Percentiles rank a stretch among this genome's conserved stretches.
Evolutionary conservation across 2,888 invertebrate species (phyloP).

Genomic region (Dorcus parallelipipedus): DNA sequence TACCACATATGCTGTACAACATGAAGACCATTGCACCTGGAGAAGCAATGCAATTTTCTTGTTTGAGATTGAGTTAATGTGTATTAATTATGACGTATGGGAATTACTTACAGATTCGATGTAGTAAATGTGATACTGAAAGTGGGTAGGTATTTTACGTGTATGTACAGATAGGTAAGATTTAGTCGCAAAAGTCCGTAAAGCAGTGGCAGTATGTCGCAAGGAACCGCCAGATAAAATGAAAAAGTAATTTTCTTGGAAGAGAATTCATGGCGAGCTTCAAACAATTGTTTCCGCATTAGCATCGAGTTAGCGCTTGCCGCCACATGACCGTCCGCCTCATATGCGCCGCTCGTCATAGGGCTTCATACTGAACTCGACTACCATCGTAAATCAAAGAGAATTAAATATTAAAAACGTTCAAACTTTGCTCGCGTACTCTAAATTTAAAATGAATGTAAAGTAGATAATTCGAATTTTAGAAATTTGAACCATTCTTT

Average conservation of each 20-base stretch:
- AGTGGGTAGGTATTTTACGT: neutral
- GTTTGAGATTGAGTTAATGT: no score
- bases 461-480: slow-evolving; percentile 53
- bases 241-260: slow-evolving; percentile 50
- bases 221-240: slow-evolving; percentile 41
- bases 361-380: slow-evolving; percentile 38
- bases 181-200: slow-evolving; percentile 12
- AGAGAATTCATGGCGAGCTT: slow-evolving; percentile 49
- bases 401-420: slow-evolving; percentile 53
- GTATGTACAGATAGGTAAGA: neutral
- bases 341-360: slow-evolving; percentile 30
- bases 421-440: slow-evolving; percentile 46
- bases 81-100: no score
- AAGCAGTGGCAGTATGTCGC: slow-evolving; percentile 26
- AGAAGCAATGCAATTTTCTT: no score
- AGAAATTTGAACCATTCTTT: slow-evolving; percentile 50
- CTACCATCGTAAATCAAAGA: slow-evolving; percentile 52
- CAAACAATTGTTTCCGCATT: slow-evolving; percentile 48
- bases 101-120: neutral
- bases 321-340: slow-evolving; percentile 38
- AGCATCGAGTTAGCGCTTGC: slow-evolving; percentile 48
- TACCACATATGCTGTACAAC: no score
- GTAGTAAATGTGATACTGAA: neutral
- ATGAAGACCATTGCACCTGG: no score
- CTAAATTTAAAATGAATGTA: slow-evolving; percentile 53